phyloP scores from a whole-genome alignment of 2,888 invertebrate genomes.

The Ferdinandea cuprea region DNA sequence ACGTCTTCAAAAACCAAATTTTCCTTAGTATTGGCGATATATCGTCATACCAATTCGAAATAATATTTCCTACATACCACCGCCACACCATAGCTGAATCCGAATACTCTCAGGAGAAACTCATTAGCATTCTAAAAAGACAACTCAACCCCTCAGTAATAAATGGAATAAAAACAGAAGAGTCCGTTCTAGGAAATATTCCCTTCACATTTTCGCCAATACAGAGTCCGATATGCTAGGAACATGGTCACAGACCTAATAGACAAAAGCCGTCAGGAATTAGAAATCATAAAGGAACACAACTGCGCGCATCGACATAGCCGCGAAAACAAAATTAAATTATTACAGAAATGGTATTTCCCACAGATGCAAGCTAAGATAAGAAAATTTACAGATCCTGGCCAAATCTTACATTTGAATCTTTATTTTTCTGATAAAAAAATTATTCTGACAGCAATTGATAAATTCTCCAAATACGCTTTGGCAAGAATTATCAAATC shows the following conservation, averaged over 20 bases:
- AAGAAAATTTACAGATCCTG: too few species aligned
- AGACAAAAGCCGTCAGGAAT: slow-evolving; percentile 1
- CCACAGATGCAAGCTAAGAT: too few species aligned
- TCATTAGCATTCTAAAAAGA: slow-evolving; percentile 10
- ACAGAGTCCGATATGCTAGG: not conserved
- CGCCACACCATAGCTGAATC: not conserved
- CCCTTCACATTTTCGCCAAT: slow-evolving; percentile 17
- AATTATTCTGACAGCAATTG: too few species aligned
- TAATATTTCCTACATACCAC: too few species aligned
- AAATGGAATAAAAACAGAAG: slow-evolving; percentile 16
- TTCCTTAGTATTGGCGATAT: too few species aligned
- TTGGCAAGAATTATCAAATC: too few species aligned
- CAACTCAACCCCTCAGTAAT: slow-evolving; percentile 23
- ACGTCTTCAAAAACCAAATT: too few species aligned
- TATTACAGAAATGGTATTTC: too few species aligned
- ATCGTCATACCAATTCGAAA: too few species aligned
- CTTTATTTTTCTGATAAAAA: slow-evolving; percentile 11
- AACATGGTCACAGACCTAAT: not conserved
- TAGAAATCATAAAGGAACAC: slow-evolving; percentile 8
- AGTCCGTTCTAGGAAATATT: slow-evolving; percentile 17
- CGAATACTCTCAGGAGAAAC: not conserved
- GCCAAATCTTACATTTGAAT: too few species aligned
- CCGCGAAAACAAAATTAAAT: too few species aligned
- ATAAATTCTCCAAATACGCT: too few species aligned
- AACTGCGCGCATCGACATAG: slow-evolving; percentile 16